Conservation (phyloP, 35 echinoderm and acorn worm species). For the Apostichopus parvimensis region DNA sequence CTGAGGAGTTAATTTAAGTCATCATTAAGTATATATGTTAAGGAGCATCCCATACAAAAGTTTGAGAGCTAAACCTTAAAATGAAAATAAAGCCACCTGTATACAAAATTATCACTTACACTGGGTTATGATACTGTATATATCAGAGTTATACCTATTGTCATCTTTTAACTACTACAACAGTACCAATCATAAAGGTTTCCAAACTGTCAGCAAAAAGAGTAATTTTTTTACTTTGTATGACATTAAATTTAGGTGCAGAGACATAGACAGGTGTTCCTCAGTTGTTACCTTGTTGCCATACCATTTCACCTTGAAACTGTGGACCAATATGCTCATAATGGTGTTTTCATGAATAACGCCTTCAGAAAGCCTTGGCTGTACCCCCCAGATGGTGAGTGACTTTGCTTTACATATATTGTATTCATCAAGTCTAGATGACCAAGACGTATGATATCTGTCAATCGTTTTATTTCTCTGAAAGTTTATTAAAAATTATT, state of each 20-base stretch:
- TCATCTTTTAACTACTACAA: neutral
- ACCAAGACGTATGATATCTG: neutral
- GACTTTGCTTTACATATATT: neutral
- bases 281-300: conserved; percentile 20
- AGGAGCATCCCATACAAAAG: too few relatives aligned
- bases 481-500: too few relatives aligned
- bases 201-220: neutral
- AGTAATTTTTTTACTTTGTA: neutral
- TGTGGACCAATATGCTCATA: conserved; percentile 52
- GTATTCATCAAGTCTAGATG: neutral
- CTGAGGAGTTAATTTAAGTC: too few relatives aligned
- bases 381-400: conserved; percentile 10
- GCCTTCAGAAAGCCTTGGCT: conserved; percentile 36
- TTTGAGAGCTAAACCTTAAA: neutral
- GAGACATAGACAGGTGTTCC: conserved; percentile 30
- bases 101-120: neutral
- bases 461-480: too few relatives aligned
- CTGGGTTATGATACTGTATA: neutral
- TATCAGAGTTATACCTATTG: neutral
- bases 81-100: neutral
- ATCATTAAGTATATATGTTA: too few relatives aligned
- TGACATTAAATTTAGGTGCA: neutral
- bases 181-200: neutral
- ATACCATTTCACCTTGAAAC: conserved; percentile 51
- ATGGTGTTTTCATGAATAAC: conserved; percentile 1